A percentile compares a stretch with the other conserved stretches of the same genome.
These are phyloP conservation scores for Goniozus legneri DNA, from an alignment of 1,140 invertebrate genomes.

Conservation along the genomic window DNA sequence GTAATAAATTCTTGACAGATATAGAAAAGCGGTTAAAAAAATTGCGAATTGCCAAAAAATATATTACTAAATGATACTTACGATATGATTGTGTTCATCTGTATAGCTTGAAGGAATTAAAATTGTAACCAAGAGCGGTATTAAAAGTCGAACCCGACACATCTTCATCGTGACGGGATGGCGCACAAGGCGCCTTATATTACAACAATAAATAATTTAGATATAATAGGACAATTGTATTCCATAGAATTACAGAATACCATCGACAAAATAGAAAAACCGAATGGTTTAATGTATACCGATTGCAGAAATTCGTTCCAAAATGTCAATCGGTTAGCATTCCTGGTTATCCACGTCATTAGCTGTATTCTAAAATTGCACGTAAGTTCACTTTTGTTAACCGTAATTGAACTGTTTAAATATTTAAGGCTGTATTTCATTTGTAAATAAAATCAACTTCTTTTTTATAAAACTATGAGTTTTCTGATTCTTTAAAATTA, in stretches of 20 bases:
- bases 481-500: too few species aligned
- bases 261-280: too few species aligned
- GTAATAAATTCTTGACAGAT: neutral
- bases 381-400: too few species aligned
- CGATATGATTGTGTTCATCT: conserved; percentile 62
- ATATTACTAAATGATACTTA: conserved; percentile 48
- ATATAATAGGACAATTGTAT: conserved; percentile 24
- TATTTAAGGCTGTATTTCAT: too few species aligned
- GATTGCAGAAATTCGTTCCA: too few species aligned
- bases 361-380: too few species aligned
- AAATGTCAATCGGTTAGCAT: too few species aligned
- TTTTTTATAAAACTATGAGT: too few species aligned
- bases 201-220: conserved; percentile 15
- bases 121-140: conserved; percentile 36
- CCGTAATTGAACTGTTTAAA: too few species aligned
- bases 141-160: conserved; percentile 31
- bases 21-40: neutral
- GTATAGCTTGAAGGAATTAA: conserved; percentile 39
- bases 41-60: neutral
- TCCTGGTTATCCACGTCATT: too few species aligned
- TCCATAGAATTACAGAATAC: conserved; percentile 27
- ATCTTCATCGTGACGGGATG: conserved; percentile 27
- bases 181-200: conserved; percentile 25
- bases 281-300: too few species aligned
- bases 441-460: too few species aligned